Conservation (phyloP, 2,113 vertebrate species). For the Puntigrus tetrazona region DNA sequence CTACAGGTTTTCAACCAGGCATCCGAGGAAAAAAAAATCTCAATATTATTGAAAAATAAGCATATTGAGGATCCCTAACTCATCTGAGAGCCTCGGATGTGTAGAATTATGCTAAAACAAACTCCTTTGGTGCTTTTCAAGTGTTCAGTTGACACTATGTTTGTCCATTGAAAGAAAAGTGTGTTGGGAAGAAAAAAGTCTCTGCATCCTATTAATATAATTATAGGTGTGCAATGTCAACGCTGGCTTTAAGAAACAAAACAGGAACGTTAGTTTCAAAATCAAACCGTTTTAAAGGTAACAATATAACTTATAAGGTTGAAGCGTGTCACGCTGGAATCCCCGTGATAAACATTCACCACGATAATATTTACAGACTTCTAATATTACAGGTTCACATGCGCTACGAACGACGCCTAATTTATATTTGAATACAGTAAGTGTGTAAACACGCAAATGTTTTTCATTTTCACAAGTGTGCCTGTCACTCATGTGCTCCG, state of each 20-base stretch:
- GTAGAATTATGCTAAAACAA: background rate
- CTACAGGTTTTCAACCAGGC: background rate
- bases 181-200: background rate
- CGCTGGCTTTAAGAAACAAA: background rate
- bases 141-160: background rate
- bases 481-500: slow-evolving; percentile 14
- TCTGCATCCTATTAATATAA: background rate
- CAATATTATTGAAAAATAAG: background rate
- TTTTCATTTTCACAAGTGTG: background rate
- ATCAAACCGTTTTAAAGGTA: background rate
- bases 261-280: background rate
- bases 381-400: background rate
- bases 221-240: background rate
- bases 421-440: background rate
- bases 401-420: background rate
- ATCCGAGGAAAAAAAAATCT: no score
- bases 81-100: background rate
- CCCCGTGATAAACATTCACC: background rate
- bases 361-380: slow-evolving; percentile 14
- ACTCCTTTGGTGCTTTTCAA: background rate
- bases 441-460: background rate
- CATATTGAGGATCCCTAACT: background rate
- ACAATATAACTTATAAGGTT: background rate
- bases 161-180: background rate
- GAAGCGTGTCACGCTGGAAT: background rate